Base-by-base conservation (phyloP, 2,888 invertebrate genomes). In the Zaprionus lineosus region DNA sequence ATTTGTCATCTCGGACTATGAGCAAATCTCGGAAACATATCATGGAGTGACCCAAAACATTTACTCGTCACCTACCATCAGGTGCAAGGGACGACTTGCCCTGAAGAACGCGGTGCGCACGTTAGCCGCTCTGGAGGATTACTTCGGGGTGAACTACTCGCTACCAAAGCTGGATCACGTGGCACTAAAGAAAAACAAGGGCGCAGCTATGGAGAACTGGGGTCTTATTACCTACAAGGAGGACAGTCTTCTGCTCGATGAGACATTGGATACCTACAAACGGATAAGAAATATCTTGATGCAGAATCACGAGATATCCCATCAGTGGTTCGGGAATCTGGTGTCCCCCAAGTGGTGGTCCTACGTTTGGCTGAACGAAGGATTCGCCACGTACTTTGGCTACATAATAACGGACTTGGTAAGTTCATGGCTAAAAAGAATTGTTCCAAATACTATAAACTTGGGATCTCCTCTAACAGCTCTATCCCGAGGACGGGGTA, bases 181-280 rank as follows among this genome's bases (percentile, higher is more conserved):
- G 6, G 95, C 96, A 0, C 92, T 97, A 8, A 95, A 96, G 1
- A 94, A 95, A 75, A 96, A 96, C 83, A 92, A 93, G 36, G 94
- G 95, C 44, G 94, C 94, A 14, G 97, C 96, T 19, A 97, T 97
- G 97, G 97, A 98, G 88, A 98, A 97, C 87, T 97, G 97, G 97
- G 98, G 97, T n/a, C 89, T 97, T 5, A 94, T 97, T 11, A 95
- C 95, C 1, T 90, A 92, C 92, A 84, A 91, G 8, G 87, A 88
- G 53, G 0, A 79, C 14, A 77, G 69, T 44, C 65, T 89, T 21
- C 48, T 87, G 5, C 57, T 70, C 15, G 40, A 67, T n/a, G 69
- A 73, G 1, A 92, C 91, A 39, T 91, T 91, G 78, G 91, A 92
- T 69, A 87, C 91, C 36, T 62, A 68, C 9, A 69, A 71, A 4